These are phyloP conservation scores for Paguma larvata DNA, from an alignment of 2,797 vertebrate species.

Conservation along the genomic window DNA sequence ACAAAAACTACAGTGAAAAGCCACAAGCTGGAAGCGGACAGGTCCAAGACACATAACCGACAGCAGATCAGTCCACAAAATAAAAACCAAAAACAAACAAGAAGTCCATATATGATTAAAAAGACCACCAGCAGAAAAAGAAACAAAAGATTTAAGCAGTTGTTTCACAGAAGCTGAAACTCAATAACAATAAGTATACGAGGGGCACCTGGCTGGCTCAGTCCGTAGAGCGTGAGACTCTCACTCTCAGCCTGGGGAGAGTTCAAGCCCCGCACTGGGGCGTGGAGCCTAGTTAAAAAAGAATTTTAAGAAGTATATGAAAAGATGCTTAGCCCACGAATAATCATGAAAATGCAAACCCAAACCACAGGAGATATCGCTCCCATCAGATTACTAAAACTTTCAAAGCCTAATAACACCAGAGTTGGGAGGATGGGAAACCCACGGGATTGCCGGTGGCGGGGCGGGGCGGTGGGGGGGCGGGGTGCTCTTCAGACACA, in stretches of 20 bases:
- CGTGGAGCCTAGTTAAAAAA: too few relatives aligned
- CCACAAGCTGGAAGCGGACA: neutral
- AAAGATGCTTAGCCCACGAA: neutral
- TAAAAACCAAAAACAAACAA: neutral
- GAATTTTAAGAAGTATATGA: neutral
- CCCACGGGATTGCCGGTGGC: neutral
- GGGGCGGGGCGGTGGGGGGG: too few relatives aligned
- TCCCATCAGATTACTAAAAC: neutral
- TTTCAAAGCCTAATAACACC: neutral
- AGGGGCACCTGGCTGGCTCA: too few relatives aligned
- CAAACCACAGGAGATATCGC: neutral
- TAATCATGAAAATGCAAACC: neutral
- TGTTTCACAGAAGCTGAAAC: conserved; percentile 4
- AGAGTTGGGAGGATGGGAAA: neutral
- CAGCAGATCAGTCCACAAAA: neutral
- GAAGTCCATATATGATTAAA: neutral
- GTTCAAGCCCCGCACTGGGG: too few relatives aligned
- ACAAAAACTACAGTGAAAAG: neutral
- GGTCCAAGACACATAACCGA: neutral
- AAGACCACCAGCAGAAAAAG: neutral
- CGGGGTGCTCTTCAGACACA: neutral
- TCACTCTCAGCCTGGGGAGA: too few relatives aligned
- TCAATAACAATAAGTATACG: neutral
- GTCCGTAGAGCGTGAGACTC: too few relatives aligned
- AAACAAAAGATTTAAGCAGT: neutral